Percentiles rank a stretch among this genome's conserved stretches.
phyloP scores from a whole-genome alignment of 2,797 vertebrate species.

The Dromococcyx pavoninus region DNA sequence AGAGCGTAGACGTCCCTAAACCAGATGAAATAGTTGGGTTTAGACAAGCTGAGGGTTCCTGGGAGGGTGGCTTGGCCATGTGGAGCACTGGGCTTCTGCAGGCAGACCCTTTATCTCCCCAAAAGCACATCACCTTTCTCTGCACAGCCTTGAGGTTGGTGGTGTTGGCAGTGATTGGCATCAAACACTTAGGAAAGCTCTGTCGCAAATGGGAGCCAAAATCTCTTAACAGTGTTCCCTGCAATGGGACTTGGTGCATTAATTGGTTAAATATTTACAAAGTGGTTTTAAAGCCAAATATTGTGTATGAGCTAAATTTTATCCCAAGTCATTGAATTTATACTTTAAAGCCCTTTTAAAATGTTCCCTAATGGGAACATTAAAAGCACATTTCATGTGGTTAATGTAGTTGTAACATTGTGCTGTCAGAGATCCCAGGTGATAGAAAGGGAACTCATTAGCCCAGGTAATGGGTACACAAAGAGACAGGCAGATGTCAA shows the following conservation, averaged over 20 bases:
- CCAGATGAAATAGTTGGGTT: not conserved
- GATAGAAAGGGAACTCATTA: not conserved
- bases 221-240: not conserved
- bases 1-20: not conserved
- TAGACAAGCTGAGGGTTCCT: not conserved
- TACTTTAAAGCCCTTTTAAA: not conserved
- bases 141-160: not conserved
- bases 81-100: not conserved
- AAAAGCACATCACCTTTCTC: not conserved
- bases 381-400: not conserved
- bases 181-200: not conserved
- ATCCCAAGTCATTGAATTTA: not conserved
- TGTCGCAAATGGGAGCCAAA: not conserved
- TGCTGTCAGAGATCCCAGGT: not conserved
- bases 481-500: not conserved
- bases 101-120: not conserved
- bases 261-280: not conserved
- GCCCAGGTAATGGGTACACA: not conserved
- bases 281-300: not conserved
- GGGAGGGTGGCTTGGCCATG: not conserved
- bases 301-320: rapidly evolving
- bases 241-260: not conserved
- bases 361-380: not conserved
- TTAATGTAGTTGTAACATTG: not conserved
- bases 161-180: not conserved